Conservation (phyloP, 2,113 vertebrate genomes). For the Octodon degus region DNA sequence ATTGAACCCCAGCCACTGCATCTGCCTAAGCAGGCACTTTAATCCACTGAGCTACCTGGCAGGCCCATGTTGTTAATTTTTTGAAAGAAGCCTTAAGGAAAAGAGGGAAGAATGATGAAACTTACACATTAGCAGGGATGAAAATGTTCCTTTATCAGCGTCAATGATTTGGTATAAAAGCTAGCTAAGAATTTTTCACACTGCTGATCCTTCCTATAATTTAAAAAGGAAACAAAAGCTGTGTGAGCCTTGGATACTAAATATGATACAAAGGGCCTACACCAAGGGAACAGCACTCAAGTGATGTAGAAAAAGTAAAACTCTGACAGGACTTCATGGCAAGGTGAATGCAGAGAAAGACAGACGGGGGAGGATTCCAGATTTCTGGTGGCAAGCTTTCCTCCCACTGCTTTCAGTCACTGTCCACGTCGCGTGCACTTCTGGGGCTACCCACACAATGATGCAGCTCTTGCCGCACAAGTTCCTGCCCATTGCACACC, state of each 20-base stretch:
- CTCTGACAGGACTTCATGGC: background rate
- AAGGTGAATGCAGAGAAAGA: background rate
- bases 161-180: slow-evolving; percentile 8
- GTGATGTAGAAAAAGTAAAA: background rate
- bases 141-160: slow-evolving; percentile 11
- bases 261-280: background rate
- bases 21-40: no score
- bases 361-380: background rate
- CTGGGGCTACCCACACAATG: background rate
- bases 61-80: background rate
- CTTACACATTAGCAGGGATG: background rate
- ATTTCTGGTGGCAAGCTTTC: background rate
- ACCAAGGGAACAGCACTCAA: background rate
- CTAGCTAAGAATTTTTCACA: slow-evolving; percentile 14
- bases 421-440: background rate
- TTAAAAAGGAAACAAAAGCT: slow-evolving; percentile 11
- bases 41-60: no score
- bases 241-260: background rate
- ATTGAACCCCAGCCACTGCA: no score
- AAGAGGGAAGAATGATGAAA: slow-evolving; percentile 40
- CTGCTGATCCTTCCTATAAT: background rate
- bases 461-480: background rate
- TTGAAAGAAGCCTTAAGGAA: background rate
- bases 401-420: background rate
- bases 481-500: background rate